Evolutionary conservation across 2,113 vertebrate genomes (phyloP).

Genomic region (Pithys albifrons): DNA sequence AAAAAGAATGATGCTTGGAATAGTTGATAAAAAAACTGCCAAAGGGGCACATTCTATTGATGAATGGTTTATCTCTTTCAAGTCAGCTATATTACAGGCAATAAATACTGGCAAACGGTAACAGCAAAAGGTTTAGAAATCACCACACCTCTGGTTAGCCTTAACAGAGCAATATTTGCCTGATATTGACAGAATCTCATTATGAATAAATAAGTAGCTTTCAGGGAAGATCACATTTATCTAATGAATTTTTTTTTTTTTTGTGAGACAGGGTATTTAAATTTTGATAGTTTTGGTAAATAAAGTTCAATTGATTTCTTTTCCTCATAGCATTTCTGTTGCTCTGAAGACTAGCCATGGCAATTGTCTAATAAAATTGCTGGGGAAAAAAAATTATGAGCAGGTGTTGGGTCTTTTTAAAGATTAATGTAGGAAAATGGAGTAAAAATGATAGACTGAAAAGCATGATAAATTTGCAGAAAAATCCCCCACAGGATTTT

Average conservation of each 20-base stretch:
- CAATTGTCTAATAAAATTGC: neutral
- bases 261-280: neutral
- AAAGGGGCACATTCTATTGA: neutral
- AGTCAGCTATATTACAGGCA: neutral
- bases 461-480: neutral
- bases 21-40: neutral
- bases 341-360: neutral
- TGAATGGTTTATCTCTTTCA: slow-evolving; percentile 18
- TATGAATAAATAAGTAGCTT: neutral
- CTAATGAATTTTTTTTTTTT: neutral
- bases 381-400: neutral
- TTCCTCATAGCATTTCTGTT: neutral
- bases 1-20: slow-evolving; percentile 18
- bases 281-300: neutral
- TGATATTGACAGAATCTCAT: neutral
- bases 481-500: neutral
- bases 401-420: neutral
- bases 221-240: neutral
- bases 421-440: neutral
- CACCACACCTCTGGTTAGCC: neutral
- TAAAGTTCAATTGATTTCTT: neutral
- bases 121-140: neutral
- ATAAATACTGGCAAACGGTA: slow-evolving; percentile 21
- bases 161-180: neutral
- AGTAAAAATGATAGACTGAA: neutral